phyloP scores from a whole-genome alignment of 2,888 invertebrate genomes.

The Terebella lapidaria region DNA sequence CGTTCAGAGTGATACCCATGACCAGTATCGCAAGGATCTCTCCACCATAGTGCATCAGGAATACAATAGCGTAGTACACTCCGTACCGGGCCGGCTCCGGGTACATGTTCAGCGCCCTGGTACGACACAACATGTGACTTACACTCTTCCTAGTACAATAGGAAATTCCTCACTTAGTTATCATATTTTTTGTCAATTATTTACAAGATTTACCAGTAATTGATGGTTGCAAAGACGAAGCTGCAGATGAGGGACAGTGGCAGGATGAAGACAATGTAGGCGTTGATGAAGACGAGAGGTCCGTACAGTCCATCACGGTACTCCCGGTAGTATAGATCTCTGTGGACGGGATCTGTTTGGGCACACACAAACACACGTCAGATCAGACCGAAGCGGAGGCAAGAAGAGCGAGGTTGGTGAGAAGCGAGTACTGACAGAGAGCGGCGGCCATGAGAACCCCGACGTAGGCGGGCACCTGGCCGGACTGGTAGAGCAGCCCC shows the following conservation, averaged over 20 bases:
- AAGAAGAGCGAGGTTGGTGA: no score
- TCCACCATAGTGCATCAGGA: slow-evolving; percentile 31
- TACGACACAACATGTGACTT: no score
- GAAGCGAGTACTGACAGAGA: slow-evolving; percentile 38
- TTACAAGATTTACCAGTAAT: slow-evolving; percentile 34
- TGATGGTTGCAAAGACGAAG: slow-evolving; percentile 30
- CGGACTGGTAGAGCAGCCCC: slow-evolving; percentile 36
- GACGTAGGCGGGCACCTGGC: slow-evolving; percentile 34
- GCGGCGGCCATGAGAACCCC: slow-evolving; percentile 33
- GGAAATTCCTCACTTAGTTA: no score
- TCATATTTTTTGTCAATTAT: no score
- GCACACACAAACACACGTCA: not conserved
- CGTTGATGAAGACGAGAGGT: slow-evolving; percentile 31
- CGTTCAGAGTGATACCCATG: slow-evolving; percentile 35
- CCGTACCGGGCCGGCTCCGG: slow-evolving; percentile 29
- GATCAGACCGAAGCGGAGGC: no score
- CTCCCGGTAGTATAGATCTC: slow-evolving; percentile 39
- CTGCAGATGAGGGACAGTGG: slow-evolving; percentile 32
- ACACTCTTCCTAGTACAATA: no score
- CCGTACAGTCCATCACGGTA: slow-evolving; percentile 39
- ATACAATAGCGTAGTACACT: slow-evolving; percentile 30
- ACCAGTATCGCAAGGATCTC: slow-evolving; percentile 36
- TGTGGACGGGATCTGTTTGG: slow-evolving; percentile 35
- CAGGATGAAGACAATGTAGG: slow-evolving; percentile 34
- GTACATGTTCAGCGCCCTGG: slow-evolving; percentile 35